A percentile compares a stretch with the other conserved stretches of the same genome.
Conservation (phyloP, 2,888 invertebrate species). For the Eurytoma adleriae region DNA sequence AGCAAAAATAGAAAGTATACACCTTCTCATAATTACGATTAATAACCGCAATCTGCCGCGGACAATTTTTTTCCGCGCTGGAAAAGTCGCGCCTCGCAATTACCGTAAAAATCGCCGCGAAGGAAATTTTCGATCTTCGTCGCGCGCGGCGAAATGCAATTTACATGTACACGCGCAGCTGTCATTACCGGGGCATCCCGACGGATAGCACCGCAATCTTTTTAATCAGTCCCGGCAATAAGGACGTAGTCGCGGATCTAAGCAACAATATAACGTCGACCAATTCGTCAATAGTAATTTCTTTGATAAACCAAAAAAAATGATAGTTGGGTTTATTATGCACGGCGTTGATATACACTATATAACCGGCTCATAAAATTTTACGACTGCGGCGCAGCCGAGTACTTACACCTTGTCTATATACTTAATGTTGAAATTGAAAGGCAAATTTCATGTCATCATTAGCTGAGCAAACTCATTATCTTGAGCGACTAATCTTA, state of each 20-base stretch:
- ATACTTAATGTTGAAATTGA: conserved; percentile 22
- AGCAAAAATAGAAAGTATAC: neutral
- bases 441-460: conserved; percentile 37
- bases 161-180: conserved; percentile 28
- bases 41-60: conserved; percentile 7
- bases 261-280: conserved; percentile 44
- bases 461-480: conserved; percentile 20
- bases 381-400: neutral
- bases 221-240: conserved; percentile 63
- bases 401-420: neutral
- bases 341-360: neutral
- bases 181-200: conserved; percentile 18
- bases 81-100: neutral
- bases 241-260: conserved; percentile 59
- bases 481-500: neutral
- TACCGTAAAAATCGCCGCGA: neutral
- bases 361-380: conserved; percentile 32
- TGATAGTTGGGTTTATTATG: neutral
- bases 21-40: neutral
- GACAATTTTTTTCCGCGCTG: neutral
- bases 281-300: neutral
- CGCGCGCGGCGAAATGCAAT: conserved; percentile 20
- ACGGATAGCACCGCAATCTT: conserved; percentile 59
- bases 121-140: conserved; percentile 15
- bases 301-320: neutral